These are phyloP conservation scores for Zaprionus taronus DNA, from an alignment of 1,140 invertebrate genomes.

Conservation along the genomic window DNA sequence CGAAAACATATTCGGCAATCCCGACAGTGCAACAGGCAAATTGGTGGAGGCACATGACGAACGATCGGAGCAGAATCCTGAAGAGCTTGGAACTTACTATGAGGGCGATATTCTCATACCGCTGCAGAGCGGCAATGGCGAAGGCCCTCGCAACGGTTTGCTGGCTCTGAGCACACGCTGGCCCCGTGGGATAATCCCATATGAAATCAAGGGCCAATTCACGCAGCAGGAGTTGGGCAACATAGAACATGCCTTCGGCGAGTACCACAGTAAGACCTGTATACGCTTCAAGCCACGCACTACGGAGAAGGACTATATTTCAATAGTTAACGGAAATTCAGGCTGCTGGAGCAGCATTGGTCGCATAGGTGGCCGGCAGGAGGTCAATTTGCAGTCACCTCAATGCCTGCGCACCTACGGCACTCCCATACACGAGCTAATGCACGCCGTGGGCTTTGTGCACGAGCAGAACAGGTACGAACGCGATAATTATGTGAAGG, in stretches of 20 bases:
- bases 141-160: constrained; percentile 86
- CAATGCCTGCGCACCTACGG: constrained; percentile 90
- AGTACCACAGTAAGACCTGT: constrained; percentile 90
- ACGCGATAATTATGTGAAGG: constrained; percentile 89
- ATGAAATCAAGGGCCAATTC: constrained; percentile 88
- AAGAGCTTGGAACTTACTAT: constrained; percentile 89
- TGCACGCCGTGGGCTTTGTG: constrained; percentile 93
- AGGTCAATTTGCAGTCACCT: constrained; percentile 85
- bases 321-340: constrained; percentile 87
- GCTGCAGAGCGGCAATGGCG: constrained; percentile 85
- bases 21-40: constrained; percentile 85
- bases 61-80: constrained; percentile 88
- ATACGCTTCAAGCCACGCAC: constrained; percentile 88
- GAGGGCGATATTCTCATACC: constrained; percentile 89
- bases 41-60: constrained; percentile 88
- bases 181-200: constrained; percentile 89
- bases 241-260: constrained; percentile 87
- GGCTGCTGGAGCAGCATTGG: constrained; percentile 94
- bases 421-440: constrained; percentile 92
- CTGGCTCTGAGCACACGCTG: constrained; percentile 86
- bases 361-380: constrained; percentile 86
- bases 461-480: constrained; percentile 94
- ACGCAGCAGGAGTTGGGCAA: constrained; percentile 84
- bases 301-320: constrained; percentile 88
- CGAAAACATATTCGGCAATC: constrained; percentile 85